These are phyloP conservation scores for Microctonus brassicae DNA, from an alignment of 2,888 invertebrate genomes.

Conservation along the genomic window DNA sequence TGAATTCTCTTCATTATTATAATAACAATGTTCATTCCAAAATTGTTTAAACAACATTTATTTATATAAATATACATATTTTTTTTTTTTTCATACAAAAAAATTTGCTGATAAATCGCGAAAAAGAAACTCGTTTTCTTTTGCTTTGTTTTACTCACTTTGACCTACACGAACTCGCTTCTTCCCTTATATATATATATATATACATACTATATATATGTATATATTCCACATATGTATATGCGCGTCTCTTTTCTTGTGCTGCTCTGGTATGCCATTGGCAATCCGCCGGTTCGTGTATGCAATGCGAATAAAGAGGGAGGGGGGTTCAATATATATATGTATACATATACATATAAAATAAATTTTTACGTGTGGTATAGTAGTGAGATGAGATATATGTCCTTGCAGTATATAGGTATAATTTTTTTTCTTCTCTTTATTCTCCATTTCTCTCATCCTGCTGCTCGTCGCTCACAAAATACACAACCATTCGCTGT, in stretches of 20 bases:
- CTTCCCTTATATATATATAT: no score
- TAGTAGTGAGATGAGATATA: conserved; percentile 3
- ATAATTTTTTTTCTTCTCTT: neutral
- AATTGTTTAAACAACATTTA: neutral
- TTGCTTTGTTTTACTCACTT: conserved; percentile 53
- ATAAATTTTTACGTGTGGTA: conserved; percentile 1
- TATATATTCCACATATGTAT: neutral
- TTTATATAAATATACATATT: no score
- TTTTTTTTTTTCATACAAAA: no score
- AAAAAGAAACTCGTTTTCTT: conserved; percentile 56
- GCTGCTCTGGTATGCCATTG: conserved; percentile 51
- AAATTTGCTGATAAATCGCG: conserved; percentile 32
- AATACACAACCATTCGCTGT: neutral
- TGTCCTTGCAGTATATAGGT: neutral
- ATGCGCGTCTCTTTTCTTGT: conserved; percentile 2
- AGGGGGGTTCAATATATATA: conserved; percentile 54
- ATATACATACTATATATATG: no score
- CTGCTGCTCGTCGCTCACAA: neutral
- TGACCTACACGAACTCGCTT: neutral
- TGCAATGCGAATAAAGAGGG: conserved; percentile 58
- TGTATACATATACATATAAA: conserved; percentile 39
- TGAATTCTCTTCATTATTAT: neutral
- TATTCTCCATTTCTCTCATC: neutral
- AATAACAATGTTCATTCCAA: neutral
- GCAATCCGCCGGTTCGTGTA: conserved; percentile 57